A percentile compares a stretch with the other conserved stretches of the same genome.
phyloP scores from a whole-genome alignment of 2,888 invertebrate genomes.

The Uropetala carovei region DNA sequence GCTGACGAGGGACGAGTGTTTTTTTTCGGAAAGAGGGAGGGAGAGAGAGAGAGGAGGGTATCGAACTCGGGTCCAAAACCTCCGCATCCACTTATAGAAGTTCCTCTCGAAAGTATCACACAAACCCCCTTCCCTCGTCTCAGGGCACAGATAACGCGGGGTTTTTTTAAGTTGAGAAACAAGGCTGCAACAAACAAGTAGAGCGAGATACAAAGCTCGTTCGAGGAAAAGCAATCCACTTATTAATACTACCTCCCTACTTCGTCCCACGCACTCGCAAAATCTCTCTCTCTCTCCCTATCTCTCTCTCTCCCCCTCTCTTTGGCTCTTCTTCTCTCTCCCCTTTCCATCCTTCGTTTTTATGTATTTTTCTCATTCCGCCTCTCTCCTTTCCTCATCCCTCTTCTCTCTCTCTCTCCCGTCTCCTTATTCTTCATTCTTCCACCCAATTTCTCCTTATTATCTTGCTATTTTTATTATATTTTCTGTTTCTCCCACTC shows the following conservation, averaged over 20 bases:
- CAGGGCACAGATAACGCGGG: not conserved
- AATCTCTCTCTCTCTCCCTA: not conserved
- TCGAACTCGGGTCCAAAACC: slow-evolving; percentile 18
- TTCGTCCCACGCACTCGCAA: not conserved
- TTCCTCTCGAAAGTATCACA: slow-evolving; percentile 12
- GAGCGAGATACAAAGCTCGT: not conserved
- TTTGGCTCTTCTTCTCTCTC: not conserved
- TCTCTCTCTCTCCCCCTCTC: not conserved
- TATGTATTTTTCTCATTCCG: not conserved
- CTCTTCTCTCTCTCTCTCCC: not conserved
- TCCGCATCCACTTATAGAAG: not conserved
- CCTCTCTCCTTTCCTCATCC: not conserved
- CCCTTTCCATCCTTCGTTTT: not conserved
- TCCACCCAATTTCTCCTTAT: not conserved
- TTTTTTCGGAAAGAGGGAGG: not conserved
- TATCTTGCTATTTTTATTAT: not conserved
- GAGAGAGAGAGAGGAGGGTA: not conserved
- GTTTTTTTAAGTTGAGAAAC: slow-evolving; percentile 26
- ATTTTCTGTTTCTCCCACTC: not conserved
- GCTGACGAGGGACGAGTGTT: not conserved
- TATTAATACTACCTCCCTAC: not conserved
- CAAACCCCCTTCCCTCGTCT: not conserved
- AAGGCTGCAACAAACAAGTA: slow-evolving; percentile 17
- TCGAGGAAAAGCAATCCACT: slow-evolving; percentile 26
- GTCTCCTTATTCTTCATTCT: not conserved